Evolutionary conservation across 2,113 vertebrate genomes (phyloP).

Genomic region (Pungitius pungitius): DNA sequence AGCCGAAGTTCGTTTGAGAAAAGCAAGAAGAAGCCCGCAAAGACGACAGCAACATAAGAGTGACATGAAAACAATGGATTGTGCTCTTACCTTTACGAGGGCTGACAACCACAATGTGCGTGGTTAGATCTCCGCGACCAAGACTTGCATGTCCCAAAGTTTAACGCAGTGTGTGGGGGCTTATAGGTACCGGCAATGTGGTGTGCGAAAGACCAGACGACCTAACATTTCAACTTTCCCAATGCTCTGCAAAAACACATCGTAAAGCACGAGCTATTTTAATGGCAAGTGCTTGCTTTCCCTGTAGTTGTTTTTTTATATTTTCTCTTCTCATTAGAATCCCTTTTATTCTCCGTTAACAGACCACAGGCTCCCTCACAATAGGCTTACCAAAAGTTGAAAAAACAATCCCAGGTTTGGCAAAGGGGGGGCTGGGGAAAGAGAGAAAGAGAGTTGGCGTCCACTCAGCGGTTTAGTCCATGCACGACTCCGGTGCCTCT

Average conservation of each 20-base stretch:
- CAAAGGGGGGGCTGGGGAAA: slow-evolving; percentile 78
- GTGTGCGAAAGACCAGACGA: slow-evolving; percentile 83
- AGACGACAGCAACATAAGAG: slow-evolving; percentile 63
- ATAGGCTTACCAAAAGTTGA: slow-evolving; percentile 79
- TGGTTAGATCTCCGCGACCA: slow-evolving; percentile 93
- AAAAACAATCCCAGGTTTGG: slow-evolving; percentile 82
- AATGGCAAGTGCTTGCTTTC: slow-evolving; percentile 47
- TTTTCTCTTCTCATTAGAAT: slow-evolving; percentile 45
- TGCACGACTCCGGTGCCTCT: slow-evolving; percentile 86
- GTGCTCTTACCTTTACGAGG: slow-evolving; percentile 92
- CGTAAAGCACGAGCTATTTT: slow-evolving; percentile 67
- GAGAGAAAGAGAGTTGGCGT: slow-evolving; percentile 79
- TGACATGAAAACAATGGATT: slow-evolving; percentile 70
- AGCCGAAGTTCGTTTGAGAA: slow-evolving; percentile 61
- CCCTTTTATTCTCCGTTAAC: slow-evolving; percentile 59
- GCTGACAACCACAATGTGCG: slow-evolving; percentile 89
- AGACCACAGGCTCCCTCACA: slow-evolving; percentile 66
- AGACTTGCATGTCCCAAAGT: slow-evolving; percentile 98
- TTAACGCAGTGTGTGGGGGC: slow-evolving; percentile 86
- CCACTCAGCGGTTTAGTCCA: slow-evolving; percentile 82
- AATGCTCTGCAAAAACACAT: slow-evolving; percentile 77
- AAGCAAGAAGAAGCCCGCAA: slow-evolving; percentile 39
- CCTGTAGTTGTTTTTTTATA: neutral
- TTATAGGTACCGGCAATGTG: slow-evolving; percentile 81
- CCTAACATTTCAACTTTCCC: slow-evolving; percentile 90